phyloP scores from a whole-genome alignment of 2,888 invertebrate species.

The Drosophila gaucha region DNA sequence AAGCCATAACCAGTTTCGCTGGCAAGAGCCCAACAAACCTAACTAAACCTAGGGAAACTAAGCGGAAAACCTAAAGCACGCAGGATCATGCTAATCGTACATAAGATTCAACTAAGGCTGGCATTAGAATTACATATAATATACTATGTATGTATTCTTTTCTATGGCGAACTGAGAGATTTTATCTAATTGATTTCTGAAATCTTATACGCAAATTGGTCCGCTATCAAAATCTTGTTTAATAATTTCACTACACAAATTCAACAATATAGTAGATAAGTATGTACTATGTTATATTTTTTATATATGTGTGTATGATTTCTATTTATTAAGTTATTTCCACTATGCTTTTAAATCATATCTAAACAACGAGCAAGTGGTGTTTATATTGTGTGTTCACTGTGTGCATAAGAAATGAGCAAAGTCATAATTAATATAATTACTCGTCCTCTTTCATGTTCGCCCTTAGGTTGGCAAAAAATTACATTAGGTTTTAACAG shows the following conservation, averaged over 20 bases:
- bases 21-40: conserved; percentile 55
- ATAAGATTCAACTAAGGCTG: conserved; percentile 61
- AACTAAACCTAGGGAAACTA: conserved; percentile 66
- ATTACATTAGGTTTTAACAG: too few species aligned
- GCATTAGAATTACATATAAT: conserved; percentile 39
- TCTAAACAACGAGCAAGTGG: conserved; percentile 30
- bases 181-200: conserved; percentile 77
- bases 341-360: conserved; percentile 30
- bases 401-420: conserved; percentile 68
- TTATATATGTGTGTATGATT: conserved; percentile 26
- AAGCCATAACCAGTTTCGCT: conserved; percentile 63
- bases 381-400: conserved; percentile 19
- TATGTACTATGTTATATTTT: conserved; percentile 54
- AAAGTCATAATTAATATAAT: conserved; percentile 76
- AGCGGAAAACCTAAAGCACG: conserved; percentile 58
- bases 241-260: conserved; percentile 77
- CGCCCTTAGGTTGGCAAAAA: conserved; percentile 19
- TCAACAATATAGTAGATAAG: conserved; percentile 67
- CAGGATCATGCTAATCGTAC: conserved; percentile 48
- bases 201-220: conserved; percentile 84
- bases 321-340: conserved; percentile 4
- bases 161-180: conserved; percentile 74
- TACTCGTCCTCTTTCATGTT: conserved; percentile 39
- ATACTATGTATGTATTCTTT: conserved; percentile 41
- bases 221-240: conserved; percentile 83